phyloP scores from a whole-genome alignment of 2,113 vertebrate species.

The Alces alces region DNA sequence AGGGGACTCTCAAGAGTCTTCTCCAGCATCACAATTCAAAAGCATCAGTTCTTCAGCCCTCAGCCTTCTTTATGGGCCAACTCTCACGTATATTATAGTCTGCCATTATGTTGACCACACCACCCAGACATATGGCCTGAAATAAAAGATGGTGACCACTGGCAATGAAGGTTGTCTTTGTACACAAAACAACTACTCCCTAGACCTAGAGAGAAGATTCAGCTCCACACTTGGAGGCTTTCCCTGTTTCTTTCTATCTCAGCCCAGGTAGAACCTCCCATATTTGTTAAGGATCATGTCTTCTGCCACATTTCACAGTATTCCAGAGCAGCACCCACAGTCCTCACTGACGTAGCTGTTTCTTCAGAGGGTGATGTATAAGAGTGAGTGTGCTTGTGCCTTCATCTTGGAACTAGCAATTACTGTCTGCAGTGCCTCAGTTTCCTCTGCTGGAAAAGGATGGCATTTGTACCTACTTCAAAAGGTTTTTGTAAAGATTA shows the following conservation, averaged over 20 bases:
- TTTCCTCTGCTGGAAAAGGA: not conserved
- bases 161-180: not conserved
- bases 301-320: not conserved
- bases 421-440: not conserved
- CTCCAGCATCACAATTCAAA: not conserved
- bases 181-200: not conserved
- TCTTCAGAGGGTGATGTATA: not conserved
- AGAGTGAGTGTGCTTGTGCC: not conserved
- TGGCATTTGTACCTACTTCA: not conserved
- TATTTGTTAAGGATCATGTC: not conserved
- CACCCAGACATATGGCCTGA: not conserved
- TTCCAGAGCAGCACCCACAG: rapidly evolving
- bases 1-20: not conserved
- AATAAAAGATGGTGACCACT: not conserved
- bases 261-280: not conserved
- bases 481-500: not conserved
- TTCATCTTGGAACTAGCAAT: not conserved
- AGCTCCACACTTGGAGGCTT: not conserved
- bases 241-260: not conserved
- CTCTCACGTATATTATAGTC: not conserved
- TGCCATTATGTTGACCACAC: not conserved
- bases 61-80: not conserved
- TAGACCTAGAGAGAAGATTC: not conserved
- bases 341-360: not conserved
- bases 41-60: not conserved